Conservation (phyloP, 2,797 vertebrate genomes). For the Orestias chungarensis region DNA sequence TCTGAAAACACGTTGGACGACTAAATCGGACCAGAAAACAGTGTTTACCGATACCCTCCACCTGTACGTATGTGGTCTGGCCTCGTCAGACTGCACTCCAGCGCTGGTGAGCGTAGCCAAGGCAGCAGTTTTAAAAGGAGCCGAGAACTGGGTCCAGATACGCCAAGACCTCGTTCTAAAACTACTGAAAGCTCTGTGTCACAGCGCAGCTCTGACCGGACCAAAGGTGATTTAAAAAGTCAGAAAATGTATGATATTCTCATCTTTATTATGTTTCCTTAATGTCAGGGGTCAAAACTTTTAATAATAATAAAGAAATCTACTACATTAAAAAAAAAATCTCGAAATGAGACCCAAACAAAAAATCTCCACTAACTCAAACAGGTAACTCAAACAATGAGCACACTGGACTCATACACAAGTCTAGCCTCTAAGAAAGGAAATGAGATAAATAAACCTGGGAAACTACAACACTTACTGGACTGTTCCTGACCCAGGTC, state of each 20-base stretch:
- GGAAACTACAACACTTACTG: too few relatives aligned
- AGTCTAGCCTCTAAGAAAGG: too few relatives aligned
- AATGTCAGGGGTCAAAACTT: too few relatives aligned
- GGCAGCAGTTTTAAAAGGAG: conserved; percentile 28
- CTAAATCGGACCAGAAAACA: conserved; percentile 78
- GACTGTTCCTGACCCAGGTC: too few relatives aligned
- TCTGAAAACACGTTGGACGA: conserved; percentile 87
- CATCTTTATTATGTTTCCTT: not conserved
- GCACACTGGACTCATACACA: too few relatives aligned
- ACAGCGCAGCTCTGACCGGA: conserved; percentile 79
- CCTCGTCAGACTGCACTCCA: conserved; percentile 72
- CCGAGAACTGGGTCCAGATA: conserved; percentile 66
- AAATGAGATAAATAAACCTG: too few relatives aligned
- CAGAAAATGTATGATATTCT: not conserved
- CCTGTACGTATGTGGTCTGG: conserved; percentile 87
- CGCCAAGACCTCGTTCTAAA: conserved; percentile 79
- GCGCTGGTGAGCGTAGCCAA: conserved; percentile 78
- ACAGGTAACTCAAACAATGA: too few relatives aligned
- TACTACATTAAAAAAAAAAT: too few relatives aligned
- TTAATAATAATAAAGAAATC: too few relatives aligned
- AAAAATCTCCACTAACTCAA: too few relatives aligned
- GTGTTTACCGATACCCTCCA: conserved; percentile 84
- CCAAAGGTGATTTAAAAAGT: conserved; percentile 76
- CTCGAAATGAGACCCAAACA: too few relatives aligned
- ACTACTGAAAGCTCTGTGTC: conserved; percentile 74